Conservation (phyloP, 2,113 vertebrate species). For the Caranx melampygus region DNA sequence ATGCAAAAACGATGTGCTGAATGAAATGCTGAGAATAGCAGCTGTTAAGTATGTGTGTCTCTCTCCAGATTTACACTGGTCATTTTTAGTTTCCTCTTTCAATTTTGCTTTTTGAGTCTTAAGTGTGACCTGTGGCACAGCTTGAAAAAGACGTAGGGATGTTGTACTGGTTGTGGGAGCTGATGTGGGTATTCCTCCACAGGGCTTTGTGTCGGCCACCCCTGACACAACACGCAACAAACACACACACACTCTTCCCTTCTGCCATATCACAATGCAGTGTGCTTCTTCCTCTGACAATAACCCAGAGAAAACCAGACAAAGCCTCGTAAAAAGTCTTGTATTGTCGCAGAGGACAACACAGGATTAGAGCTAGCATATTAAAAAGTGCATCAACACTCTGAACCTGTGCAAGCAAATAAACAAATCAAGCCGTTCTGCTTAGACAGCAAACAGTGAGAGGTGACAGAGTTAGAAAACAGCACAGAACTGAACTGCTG, state of each 20-base stretch:
- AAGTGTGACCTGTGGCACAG: not conserved
- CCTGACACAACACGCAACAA: conserved; percentile 7
- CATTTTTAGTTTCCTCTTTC: conserved; percentile 10
- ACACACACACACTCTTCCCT: conserved; percentile 6
- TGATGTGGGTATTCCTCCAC: conserved; percentile 18
- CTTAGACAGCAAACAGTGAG: conserved; percentile 5
- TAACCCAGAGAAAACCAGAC: conserved; percentile 19
- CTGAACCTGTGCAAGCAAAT: not conserved
- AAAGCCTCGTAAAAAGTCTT: not conserved
- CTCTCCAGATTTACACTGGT: not conserved
- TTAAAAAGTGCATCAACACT: conserved; percentile 5
- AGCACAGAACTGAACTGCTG: not conserved
- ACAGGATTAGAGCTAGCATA: not conserved
- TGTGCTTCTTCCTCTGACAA: conserved; percentile 21
- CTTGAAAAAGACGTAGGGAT: conserved; percentile 8
- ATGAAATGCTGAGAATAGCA: conserved; percentile 10
- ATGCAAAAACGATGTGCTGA: conserved; percentile 4
- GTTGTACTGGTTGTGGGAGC: conserved; percentile 15
- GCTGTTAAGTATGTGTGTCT: not conserved
- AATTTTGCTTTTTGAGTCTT: conserved; percentile 18
- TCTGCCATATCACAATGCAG: conserved; percentile 29
- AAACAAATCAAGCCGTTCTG: not conserved
- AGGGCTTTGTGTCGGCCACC: conserved; percentile 35
- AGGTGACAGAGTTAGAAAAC: not conserved
- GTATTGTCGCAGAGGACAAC: not conserved